These are phyloP conservation scores for Lynx canadensis DNA, from an alignment of 2,113 vertebrate species.

Conservation along the genomic window DNA sequence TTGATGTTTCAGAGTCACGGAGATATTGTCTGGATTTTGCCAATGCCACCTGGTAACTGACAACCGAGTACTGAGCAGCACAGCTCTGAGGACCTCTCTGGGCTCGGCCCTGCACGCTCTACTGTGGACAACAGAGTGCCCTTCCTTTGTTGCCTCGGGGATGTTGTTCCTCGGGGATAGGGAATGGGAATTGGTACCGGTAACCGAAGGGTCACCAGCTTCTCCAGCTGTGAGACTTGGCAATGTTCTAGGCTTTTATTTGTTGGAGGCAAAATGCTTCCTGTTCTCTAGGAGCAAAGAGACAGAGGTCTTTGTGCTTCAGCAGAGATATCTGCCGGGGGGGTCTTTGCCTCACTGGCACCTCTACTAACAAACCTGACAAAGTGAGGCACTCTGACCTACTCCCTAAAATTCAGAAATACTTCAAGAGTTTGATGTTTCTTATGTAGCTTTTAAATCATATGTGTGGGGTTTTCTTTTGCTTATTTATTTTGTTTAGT, in stretches of 20 bases:
- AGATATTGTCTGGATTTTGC: neutral
- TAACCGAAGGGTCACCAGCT: neutral
- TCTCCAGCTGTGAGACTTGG: neutral
- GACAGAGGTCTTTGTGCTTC: neutral
- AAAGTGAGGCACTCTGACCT: neutral
- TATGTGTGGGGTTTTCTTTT: neutral
- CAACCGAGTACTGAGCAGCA: neutral
- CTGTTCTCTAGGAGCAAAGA: neutral
- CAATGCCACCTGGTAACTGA: neutral
- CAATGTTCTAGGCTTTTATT: neutral
- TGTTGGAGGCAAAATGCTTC: neutral
- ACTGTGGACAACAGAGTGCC: no score
- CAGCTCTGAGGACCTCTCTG: neutral
- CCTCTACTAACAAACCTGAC: neutral
- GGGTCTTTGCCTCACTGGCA: neutral
- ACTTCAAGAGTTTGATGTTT: neutral
- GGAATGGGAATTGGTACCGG: neutral
- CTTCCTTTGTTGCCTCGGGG: neutral
- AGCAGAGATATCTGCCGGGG: neutral
- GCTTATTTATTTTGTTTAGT: neutral
- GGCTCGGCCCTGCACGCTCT: fast-evolving
- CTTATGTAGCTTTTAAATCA: neutral
- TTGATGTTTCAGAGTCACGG: neutral
- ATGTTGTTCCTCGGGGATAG: neutral
- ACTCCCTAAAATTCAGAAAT: neutral